Percentiles rank a stretch among this genome's conserved stretches.
These are phyloP conservation scores for Calcarius lapponicus DNA, from an alignment of 2,797 vertebrate genomes.

Conservation along the genomic window DNA sequence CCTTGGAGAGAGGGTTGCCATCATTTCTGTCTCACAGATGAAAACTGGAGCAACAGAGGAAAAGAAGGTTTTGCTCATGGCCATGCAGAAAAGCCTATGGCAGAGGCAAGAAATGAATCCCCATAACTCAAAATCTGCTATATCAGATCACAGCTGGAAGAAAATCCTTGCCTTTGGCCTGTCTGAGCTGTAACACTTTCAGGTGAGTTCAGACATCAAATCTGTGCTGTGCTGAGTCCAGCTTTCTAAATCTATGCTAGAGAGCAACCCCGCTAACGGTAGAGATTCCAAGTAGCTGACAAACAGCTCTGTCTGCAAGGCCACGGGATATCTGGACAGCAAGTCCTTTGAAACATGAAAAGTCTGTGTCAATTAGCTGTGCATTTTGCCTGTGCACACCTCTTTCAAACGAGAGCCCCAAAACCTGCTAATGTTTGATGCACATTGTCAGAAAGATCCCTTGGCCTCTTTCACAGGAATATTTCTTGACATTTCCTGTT, in stretches of 20 bases:
- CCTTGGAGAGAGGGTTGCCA: slow-evolving; percentile 3
- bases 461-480: background rate
- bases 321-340: background rate
- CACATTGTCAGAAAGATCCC: background rate
- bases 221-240: background rate
- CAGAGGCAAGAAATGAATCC: background rate
- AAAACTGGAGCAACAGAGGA: background rate
- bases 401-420: background rate
- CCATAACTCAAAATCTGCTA: background rate
- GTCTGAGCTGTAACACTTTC: background rate
- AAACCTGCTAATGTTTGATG: background rate
- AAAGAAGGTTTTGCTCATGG: slow-evolving; percentile 16
- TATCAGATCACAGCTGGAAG: background rate
- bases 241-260: background rate
- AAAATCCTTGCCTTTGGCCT: slow-evolving; percentile 16
- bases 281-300: background rate
- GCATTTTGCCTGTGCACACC: background rate
- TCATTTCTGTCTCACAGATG: background rate
- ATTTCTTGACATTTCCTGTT: background rate
- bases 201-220: background rate
- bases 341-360: background rate
- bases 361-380: background rate
- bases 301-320: background rate
- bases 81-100: slow-evolving; percentile 3
- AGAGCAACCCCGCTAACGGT: accelerated